Evolutionary conservation across 2,113 vertebrate species (phyloP).

Genomic region (Connochaetes taurinus): DNA sequence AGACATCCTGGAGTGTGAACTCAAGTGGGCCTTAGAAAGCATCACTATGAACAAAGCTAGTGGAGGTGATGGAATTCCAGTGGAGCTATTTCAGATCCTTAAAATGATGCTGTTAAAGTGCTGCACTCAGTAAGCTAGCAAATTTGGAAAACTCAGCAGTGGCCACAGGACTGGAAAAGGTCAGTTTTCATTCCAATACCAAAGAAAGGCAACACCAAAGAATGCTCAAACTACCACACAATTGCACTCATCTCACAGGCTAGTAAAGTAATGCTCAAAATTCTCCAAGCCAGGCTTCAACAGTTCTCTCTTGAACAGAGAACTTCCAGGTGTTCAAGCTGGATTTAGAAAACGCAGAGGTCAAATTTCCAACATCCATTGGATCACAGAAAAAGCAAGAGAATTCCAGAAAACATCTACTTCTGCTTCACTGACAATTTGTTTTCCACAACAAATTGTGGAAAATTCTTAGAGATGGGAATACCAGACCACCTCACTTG

Average conservation of each 20-base stretch:
- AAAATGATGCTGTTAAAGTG: background rate
- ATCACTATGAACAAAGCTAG: background rate
- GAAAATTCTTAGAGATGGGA: background rate
- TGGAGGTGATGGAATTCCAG: background rate
- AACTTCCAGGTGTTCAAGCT: background rate
- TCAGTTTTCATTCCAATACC: background rate
- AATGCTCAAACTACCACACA: background rate
- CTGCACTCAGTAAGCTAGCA: background rate
- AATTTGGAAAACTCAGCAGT: background rate
- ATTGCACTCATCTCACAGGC: background rate
- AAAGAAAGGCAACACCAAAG: background rate
- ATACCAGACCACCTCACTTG: background rate
- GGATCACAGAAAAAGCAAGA: background rate
- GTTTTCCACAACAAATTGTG: background rate
- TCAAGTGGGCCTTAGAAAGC: background rate
- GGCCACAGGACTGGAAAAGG: background rate
- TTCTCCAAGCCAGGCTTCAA: background rate
- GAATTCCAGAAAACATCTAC: background rate
- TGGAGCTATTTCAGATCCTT: background rate
- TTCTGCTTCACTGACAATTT: background rate
- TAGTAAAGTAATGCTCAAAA: background rate
- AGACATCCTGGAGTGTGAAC: background rate
- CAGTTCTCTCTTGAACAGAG: background rate
- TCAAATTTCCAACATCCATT: background rate
- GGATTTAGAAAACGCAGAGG: background rate